These are phyloP conservation scores for Drosophila chauvacae DNA, from an alignment of 1,140 invertebrate species.

Conservation along the genomic window DNA sequence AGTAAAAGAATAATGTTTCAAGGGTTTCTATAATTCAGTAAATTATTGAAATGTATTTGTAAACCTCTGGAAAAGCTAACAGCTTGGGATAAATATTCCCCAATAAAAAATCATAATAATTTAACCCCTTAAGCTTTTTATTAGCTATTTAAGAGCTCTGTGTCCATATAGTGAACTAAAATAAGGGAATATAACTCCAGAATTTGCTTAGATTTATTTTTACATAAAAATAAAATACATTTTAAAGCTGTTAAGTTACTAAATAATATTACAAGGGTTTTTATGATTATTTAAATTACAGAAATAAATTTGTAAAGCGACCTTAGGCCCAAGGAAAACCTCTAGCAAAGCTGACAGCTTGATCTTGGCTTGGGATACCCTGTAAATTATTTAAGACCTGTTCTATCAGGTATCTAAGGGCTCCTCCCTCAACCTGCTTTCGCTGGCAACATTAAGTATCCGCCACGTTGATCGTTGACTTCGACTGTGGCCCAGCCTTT, in stretches of 20 bases:
- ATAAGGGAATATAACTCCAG: no score
- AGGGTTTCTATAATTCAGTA: no score
- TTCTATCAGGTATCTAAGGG: background rate
- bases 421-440: background rate
- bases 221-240: no score
- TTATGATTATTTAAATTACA: background rate
- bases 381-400: background rate
- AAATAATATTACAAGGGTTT: no score
- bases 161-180: background rate
- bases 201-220: background rate
- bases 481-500: constrained; percentile 9
- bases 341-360: background rate
- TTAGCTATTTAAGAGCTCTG: background rate
- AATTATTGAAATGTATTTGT: no score
- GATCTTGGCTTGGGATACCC: background rate
- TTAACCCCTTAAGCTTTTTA: background rate
- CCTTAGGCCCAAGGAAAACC: background rate
- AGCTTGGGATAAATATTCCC: background rate
- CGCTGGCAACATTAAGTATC: constrained; percentile 8
- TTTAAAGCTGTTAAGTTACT: no score
- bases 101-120: no score
- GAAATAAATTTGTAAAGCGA: background rate
- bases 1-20: no score
- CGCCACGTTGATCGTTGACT: constrained; percentile 17
- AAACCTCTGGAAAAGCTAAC: background rate